phyloP scores from a whole-genome alignment of 1,140 invertebrate species.

The Zaprionus lachaisei region DNA sequence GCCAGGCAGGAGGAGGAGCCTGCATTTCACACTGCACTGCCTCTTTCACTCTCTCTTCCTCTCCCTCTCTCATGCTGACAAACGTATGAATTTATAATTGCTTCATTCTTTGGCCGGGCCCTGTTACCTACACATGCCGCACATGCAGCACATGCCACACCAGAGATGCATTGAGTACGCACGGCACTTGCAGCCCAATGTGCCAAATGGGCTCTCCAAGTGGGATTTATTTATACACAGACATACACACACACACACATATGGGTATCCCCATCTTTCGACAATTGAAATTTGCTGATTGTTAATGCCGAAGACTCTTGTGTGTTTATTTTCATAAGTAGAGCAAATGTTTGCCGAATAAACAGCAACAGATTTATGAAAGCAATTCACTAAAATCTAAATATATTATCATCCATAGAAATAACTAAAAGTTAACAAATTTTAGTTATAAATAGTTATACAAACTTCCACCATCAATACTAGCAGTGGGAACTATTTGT shows the following conservation, averaged over 20 bases:
- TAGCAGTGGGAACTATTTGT: too few species aligned
- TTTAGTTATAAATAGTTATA: too few species aligned
- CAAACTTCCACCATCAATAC: too few species aligned
- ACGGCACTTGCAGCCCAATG: constrained; percentile 10
- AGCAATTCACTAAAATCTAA: constrained; percentile 13
- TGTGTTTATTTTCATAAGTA: constrained; percentile 75
- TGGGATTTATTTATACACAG: constrained; percentile 12
- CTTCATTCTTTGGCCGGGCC: constrained; percentile 56
- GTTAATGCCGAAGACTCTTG: constrained; percentile 26
- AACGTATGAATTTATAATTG: constrained; percentile 77
- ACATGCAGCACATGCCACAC: background rate
- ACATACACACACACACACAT: too few species aligned
- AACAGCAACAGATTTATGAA: constrained; percentile 34
- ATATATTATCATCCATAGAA: background rate
- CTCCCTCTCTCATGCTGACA: constrained; percentile 12
- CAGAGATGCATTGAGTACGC: constrained; percentile 5
- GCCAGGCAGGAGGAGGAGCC: constrained; percentile 42
- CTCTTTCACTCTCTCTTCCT: constrained; percentile 4
- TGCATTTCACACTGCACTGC: constrained; percentile 35
- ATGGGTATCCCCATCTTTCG: constrained; percentile 10
- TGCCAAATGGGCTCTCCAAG: constrained; percentile 14
- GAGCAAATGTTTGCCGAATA: constrained; percentile 44
- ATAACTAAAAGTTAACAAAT: background rate
- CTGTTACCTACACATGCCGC: constrained; percentile 16
- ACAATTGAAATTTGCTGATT: constrained; percentile 41